Base-by-base conservation (phyloP, 2,797 vertebrate species). In the Arctocebus calabarensis region DNA sequence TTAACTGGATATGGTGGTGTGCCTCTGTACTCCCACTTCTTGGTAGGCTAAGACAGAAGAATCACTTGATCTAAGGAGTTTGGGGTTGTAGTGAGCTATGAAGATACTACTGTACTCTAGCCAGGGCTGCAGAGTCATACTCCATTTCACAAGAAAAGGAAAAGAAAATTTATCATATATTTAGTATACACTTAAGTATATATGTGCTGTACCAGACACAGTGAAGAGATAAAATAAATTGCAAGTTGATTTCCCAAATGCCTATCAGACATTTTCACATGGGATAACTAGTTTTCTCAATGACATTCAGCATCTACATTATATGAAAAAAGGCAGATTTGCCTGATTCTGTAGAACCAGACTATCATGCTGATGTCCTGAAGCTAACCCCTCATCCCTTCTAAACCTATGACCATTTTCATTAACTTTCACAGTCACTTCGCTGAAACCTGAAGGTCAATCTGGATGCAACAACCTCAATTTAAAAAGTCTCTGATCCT, bases 161-260 rank as follows among this genome's bases (percentile, higher is more conserved):
- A 88, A 89, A 84, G 52, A 93, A 94, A 82, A 74, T 37, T 77
- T 84, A 62, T 3, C 64, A 92, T 37, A 62, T 90, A 77, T 59
- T 92, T 75, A 83, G 59, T 57, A 62, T 9, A 71, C 68, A 9
- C 11, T 64, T 61, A 88, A 64, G 10, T 73, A 17, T 73, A 64
- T 73, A 40, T 52, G 27, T 52, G 23, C 85, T 78, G 19, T 68
- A 34, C 7, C 32, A 84, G 55, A 64, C 10, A 62, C 5, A 62
- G 22, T 74, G 43, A 94, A 90, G 23, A 81, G 23, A 93, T 83
- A 93, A 92, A 92, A 57, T n/a, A 48, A 34, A 84, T 68, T 78
- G 40, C 82, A 12, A 75, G 79, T 34, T 61, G 25, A 57, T 78
- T 96, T 97, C 90, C 43, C 61, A 82, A 3, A 5, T 78, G 20